Evolutionary conservation across 2,888 invertebrate species (phyloP).

Genomic region (Chironomus riparius): DNA sequence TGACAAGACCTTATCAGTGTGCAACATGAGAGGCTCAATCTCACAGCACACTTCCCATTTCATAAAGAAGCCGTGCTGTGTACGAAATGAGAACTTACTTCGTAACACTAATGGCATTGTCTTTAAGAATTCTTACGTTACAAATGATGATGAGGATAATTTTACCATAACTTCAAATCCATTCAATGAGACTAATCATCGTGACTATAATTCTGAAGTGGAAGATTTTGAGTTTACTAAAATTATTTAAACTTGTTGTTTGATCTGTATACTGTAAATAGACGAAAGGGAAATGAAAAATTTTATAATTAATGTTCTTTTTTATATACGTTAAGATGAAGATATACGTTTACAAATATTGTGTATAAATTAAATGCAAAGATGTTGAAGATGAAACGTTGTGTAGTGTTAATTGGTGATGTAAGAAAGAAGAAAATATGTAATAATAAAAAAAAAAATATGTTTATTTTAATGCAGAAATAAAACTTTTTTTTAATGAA

Average conservation of each 20-base stretch:
- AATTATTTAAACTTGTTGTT: neutral
- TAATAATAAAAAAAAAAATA: too few species aligned
- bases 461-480: too few species aligned
- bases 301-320: too few species aligned
- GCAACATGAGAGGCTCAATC: slow-evolving; percentile 30
- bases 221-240: slow-evolving; percentile 18
- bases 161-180: slow-evolving; percentile 17
- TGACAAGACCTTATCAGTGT: slow-evolving; percentile 40
- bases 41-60: neutral
- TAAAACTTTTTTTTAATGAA: too few species aligned
- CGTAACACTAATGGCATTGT: neutral
- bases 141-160: slow-evolving; percentile 14
- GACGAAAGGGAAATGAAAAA: too few species aligned
- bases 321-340: too few species aligned
- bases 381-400: too few species aligned
- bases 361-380: too few species aligned
- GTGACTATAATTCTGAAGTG: neutral
- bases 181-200: neutral
- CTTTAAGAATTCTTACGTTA: slow-evolving; percentile 6
- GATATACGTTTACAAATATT: too few species aligned
- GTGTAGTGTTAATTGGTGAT: too few species aligned
- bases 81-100: slow-evolving; percentile 10
- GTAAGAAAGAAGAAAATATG: too few species aligned
- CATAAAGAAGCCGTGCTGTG: slow-evolving; percentile 14
- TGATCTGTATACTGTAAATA: too few species aligned